Conservation (phyloP, 2,113 vertebrate genomes). For the Passer montanus region DNA sequence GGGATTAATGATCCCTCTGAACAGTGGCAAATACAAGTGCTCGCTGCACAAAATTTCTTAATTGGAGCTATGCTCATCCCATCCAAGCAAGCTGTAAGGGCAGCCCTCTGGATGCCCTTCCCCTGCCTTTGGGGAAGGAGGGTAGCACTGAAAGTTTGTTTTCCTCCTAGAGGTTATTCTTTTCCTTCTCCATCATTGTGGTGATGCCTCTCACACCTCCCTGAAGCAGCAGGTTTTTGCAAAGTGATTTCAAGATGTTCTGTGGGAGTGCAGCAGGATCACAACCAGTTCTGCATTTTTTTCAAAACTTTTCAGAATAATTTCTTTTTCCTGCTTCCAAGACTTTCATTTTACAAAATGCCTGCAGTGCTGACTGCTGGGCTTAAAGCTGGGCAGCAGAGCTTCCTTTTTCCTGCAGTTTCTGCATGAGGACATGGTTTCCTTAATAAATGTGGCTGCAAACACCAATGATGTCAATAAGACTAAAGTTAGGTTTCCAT, state of each 20-base stretch:
- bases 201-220: rapidly evolving
- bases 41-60: background rate
- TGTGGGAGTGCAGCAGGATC: background rate
- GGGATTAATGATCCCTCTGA: background rate
- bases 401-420: background rate
- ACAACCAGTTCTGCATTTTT: background rate
- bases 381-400: background rate
- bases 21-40: background rate
- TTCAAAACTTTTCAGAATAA: background rate
- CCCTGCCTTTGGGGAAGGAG: background rate
- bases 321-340: background rate
- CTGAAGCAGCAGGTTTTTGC: background rate
- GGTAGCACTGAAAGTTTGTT: background rate
- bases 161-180: background rate
- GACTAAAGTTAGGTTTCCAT: background rate
- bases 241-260: background rate
- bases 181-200: background rate
- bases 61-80: background rate
- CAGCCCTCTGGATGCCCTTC: background rate
- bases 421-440: background rate
- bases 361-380: background rate
- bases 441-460: background rate
- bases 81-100: background rate
- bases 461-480: background rate
- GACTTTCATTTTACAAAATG: background rate